Percentiles rank a stretch among this genome's conserved stretches.
phyloP scores from a whole-genome alignment of 1,140 invertebrate genomes.

The Bemisia tabaci region DNA sequence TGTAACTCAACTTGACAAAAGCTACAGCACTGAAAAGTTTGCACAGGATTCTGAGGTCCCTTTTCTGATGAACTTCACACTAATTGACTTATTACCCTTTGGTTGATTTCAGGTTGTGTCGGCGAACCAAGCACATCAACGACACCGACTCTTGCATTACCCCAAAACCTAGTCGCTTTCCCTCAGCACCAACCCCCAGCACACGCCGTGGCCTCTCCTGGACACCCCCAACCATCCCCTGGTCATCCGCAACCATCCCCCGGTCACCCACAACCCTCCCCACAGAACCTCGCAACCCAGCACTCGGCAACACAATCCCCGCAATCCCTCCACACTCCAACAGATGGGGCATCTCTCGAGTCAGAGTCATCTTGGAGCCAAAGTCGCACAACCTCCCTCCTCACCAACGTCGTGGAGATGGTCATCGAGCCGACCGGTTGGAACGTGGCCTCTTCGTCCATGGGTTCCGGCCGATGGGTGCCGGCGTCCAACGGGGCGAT shows the following conservation, averaged over 20 bases:
- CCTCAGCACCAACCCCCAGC: background rate
- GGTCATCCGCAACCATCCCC: too few relatives aligned
- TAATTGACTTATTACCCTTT: too few relatives aligned
- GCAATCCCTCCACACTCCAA: too few relatives aligned
- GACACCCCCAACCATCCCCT: too few relatives aligned
- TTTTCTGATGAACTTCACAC: too few relatives aligned
- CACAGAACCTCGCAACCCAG: too few relatives aligned
- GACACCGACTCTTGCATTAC: background rate
- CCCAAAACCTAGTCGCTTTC: background rate
- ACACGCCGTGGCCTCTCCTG: too few relatives aligned
- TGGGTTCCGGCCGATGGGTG: constrained; percentile 40
- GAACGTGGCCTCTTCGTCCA: constrained; percentile 6
- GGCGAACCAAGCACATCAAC: background rate
- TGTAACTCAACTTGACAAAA: too few relatives aligned
- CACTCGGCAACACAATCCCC: too few relatives aligned
- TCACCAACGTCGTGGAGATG: background rate
- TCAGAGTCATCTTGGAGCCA: background rate
- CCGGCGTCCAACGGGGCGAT: constrained; percentile 44
- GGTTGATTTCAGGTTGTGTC: background rate
- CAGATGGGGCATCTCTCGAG: too few relatives aligned
- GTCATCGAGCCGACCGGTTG: constrained; percentile 11
- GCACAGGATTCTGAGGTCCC: too few relatives aligned
- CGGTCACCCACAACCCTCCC: background rate
- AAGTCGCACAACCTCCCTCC: background rate
- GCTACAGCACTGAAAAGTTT: too few relatives aligned